A percentile compares a stretch with the other conserved stretches of the same genome.
phyloP scores from a whole-genome alignment of 2,113 vertebrate genomes.

The Acrocephalus kingi region DNA sequence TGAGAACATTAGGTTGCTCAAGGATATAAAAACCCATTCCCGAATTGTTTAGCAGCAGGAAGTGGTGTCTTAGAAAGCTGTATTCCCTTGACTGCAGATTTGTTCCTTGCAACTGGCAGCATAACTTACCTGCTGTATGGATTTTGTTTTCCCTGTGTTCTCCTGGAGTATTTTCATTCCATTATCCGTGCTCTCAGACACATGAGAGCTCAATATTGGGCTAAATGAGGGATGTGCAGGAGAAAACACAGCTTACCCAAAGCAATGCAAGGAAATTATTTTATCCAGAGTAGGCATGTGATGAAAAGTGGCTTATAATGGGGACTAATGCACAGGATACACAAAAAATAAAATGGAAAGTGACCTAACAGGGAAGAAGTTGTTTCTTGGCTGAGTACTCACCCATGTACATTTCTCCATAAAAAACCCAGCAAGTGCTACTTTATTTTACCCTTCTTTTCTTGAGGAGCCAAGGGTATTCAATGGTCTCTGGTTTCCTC shows the following conservation, averaged over 20 bases:
- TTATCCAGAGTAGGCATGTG: neutral
- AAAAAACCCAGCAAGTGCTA: neutral
- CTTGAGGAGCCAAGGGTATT: neutral
- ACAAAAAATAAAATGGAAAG: neutral
- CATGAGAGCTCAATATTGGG: neutral
- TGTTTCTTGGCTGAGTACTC: neutral
- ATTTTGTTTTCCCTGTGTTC: neutral
- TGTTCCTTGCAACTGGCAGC: neutral
- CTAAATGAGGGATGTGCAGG: neutral
- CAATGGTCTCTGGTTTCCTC: neutral
- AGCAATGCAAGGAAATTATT: neutral
- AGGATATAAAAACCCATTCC: constrained; percentile 6
- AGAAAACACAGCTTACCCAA: neutral
- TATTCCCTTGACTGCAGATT: neutral
- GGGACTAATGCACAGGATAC: neutral
- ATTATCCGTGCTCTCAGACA: neutral
- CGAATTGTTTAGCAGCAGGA: constrained; percentile 21
- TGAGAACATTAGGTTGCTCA: constrained; percentile 10
- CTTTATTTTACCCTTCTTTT: neutral
- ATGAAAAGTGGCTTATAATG: neutral
- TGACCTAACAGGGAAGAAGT: neutral
- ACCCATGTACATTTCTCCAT: neutral
- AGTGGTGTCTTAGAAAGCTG: neutral
- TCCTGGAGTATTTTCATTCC: neutral
- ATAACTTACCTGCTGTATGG: neutral